Evolutionary conservation across 1,140 invertebrate species (phyloP), one percentile per base, ranked within the genome.

Genomic region (Drosophila bipectinata): DNA sequence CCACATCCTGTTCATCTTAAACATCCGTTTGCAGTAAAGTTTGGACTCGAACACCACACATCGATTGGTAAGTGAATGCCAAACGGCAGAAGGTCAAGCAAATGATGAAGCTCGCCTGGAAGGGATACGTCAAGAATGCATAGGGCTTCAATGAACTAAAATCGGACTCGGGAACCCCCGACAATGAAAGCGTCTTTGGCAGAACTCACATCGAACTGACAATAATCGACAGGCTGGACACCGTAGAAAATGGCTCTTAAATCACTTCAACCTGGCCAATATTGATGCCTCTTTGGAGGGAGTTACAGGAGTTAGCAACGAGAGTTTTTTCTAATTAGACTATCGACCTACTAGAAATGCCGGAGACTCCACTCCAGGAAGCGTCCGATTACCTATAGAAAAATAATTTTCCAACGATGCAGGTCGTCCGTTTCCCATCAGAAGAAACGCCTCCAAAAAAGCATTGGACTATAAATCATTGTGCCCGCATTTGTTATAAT

Each of bases 401-500:
- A 47, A 58, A 10, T 44, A 24, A 21, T 37, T 56, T 3, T 41
- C 44, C 4, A 41, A 7, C 4, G 10, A 10, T 1, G 0, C 34
- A 10, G 7, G n/a, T 3, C 34, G 14, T 34, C 24, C 24, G 5
- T 9, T 51, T 15, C 30, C 30, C 9, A 8, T 32, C 2, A 32
- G 3, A 32, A 32, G 32, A 10, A 32, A 21, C 21, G 21, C 21
- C 2, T 37, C 34, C 10, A 10, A 37, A 10, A 4, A 3, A 10
- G 12, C 34, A 44, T 44, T 15, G 41, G 14, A 14, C 3, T 7
- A 44, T 44, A 15, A 15, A 44, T 15, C 41, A 44, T 44, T 12
- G 45, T 51, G 10, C 10, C 30, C 34, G 14, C 56, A 14, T 66
- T 49, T 52, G 10, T 26, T 44, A 53, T 39, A 44, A 72, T 52